Conservation (phyloP, 2,797 vertebrate genomes). For the Helarctos malayanus region DNA sequence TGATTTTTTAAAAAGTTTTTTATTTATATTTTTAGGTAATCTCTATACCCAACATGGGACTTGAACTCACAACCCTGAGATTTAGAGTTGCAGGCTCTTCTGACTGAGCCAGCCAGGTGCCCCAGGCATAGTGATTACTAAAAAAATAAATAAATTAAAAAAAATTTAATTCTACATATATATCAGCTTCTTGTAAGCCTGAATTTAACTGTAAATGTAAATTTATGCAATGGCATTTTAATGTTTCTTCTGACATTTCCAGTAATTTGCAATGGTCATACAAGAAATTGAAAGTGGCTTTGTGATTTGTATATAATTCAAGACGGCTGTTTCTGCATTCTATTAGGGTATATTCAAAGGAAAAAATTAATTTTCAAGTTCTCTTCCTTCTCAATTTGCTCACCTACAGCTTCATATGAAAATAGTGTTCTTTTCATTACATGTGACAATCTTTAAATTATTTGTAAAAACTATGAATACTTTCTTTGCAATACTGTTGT, state of each 20-base stretch:
- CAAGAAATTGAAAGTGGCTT: neutral
- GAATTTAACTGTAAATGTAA: conserved; percentile 2
- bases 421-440: neutral
- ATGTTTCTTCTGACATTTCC: neutral
- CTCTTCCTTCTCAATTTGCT: neutral
- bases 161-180: neutral
- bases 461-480: neutral
- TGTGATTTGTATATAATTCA: neutral
- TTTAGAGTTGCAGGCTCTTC: neutral
- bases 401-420: neutral
- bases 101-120: neutral
- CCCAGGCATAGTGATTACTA: neutral
- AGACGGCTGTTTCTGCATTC: neutral
- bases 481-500: neutral
- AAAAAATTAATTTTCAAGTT: neutral
- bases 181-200: neutral
- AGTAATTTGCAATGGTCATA: neutral
- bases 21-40: neutral
- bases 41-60: neutral
- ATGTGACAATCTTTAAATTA: neutral
- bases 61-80: neutral
- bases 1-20: neutral
- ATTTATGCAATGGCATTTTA: neutral
- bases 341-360: neutral
- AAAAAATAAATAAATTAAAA: neutral